Conservation (phyloP, 2,113 vertebrate genomes). For the Otocyon megalotis region DNA sequence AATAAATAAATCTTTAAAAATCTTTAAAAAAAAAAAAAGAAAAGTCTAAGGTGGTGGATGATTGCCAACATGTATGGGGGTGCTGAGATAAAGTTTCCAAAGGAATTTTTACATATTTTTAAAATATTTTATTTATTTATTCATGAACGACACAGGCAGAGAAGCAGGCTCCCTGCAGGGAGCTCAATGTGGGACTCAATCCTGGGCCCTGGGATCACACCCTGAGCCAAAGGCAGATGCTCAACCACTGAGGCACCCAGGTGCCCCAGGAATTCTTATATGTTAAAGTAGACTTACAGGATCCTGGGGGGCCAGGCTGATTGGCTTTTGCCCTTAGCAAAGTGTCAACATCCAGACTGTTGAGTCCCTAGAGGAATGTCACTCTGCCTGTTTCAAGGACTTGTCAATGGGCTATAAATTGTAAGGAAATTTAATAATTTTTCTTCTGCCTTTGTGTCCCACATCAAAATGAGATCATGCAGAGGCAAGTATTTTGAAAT, state of each 20-base stretch:
- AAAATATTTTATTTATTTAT: no score
- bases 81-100: not conserved
- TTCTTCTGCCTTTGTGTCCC: not conserved
- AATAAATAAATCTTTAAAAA: not conserved
- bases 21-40: not conserved
- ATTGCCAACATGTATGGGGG: not conserved
- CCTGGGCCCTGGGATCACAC: no score
- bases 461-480: not conserved
- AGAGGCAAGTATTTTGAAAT: not conserved
- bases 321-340: not conserved
- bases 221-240: no score
- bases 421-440: not conserved
- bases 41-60: not conserved
- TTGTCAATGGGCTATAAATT: not conserved
- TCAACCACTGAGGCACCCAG: no score
- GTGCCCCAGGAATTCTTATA: not conserved
- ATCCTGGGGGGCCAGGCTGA: not conserved
- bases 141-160: no score
- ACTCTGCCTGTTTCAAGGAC: not conserved
- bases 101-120: not conserved
- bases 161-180: no score
- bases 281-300: not conserved
- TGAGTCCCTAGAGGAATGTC: not conserved
- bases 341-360: not conserved
- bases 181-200: no score